Conservation (phyloP, 2,888 invertebrate genomes). For the Ophion ventricosus region DNA sequence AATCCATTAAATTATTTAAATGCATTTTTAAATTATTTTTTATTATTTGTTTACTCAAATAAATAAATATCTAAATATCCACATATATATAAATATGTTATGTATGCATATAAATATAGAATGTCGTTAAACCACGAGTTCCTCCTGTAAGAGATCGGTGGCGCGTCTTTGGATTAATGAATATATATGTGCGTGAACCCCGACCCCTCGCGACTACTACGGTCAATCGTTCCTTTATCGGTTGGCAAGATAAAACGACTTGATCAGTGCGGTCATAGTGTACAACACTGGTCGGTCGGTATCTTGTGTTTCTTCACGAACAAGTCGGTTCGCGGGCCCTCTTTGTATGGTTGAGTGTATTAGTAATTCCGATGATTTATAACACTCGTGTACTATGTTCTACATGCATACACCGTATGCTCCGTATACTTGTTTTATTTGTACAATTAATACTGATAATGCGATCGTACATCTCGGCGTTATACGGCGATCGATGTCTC, state of each 20-base stretch:
- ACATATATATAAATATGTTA: no score
- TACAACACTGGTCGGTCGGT: constrained; percentile 40
- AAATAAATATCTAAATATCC: no score
- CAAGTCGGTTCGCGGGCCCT: constrained; percentile 23
- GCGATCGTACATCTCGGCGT: constrained; percentile 14
- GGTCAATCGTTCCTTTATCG: constrained; percentile 65
- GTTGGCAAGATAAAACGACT: constrained; percentile 64
- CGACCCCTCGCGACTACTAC: constrained; percentile 66
- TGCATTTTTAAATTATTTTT: no score
- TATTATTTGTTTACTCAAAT: no score
- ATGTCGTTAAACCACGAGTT: constrained; percentile 39
- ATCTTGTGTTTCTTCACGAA: constrained; percentile 32
- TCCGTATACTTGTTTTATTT: constrained; percentile 9
- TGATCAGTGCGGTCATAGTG: constrained; percentile 50
- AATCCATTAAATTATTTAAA: no score
- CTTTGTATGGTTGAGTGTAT: constrained; percentile 42
- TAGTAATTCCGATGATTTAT: constrained; percentile 64
- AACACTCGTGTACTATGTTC: constrained; percentile 21
- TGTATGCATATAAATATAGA: no score
- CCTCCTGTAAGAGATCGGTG: constrained; percentile 69
- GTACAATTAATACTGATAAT: constrained; percentile 51
- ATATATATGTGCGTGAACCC: constrained; percentile 70
- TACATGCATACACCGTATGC: constrained; percentile 13
- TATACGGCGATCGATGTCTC: neutral
- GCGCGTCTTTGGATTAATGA: constrained; percentile 76